Evolutionary conservation across 2,888 invertebrate genomes (phyloP), one percentile per base, ranked within the genome.

Genomic region (Physocephala rufipes): DNA sequence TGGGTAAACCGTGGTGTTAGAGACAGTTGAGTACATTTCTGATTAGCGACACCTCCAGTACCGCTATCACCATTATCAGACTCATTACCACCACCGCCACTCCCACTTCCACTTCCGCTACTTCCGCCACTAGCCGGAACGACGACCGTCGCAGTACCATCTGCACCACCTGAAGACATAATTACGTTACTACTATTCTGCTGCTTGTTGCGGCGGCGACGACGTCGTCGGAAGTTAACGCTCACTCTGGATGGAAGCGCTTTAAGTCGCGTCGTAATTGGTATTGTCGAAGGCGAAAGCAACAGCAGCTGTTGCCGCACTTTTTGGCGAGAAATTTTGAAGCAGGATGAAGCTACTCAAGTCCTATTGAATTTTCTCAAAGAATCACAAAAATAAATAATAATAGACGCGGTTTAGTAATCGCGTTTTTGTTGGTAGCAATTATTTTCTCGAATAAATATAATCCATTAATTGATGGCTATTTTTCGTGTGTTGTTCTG

Each of bases 1-100:
- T 81, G 80, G 2, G 86, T 85, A 73, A 85, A 86, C 28, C 86
- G 84, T 15, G 85, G 84, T 53, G 85, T 84, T 3, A 83, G 71
- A 3, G 82, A 80, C 68, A 83, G 67, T 16, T 80, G 78, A 24
- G 67, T 67, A 2, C 59, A 43, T 30, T 72, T 72, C 5, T 4
- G 36, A 36, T 36, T 36, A 9, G 5, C 36, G 4, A 9, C 36
- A 53, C 62, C 63, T 1, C 70, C 73, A 73, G 75, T 43, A 0
- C 68, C 72, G 21, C 53, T 53, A 49, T 49, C 58, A 24, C 62
- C 62, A n/a, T 21, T 47, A 36, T 68, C 68, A 2, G 68, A 61
- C 16, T 68, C 68, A n/a, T 19, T 55, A 16, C 51, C 51, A 4
- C 71, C 68, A 71, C 74, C 74, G 21, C 53, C 43, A 47, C 30